Evolutionary conservation across 2,797 vertebrate species (phyloP).

Genomic region (Trachops cirrhosus): DNA sequence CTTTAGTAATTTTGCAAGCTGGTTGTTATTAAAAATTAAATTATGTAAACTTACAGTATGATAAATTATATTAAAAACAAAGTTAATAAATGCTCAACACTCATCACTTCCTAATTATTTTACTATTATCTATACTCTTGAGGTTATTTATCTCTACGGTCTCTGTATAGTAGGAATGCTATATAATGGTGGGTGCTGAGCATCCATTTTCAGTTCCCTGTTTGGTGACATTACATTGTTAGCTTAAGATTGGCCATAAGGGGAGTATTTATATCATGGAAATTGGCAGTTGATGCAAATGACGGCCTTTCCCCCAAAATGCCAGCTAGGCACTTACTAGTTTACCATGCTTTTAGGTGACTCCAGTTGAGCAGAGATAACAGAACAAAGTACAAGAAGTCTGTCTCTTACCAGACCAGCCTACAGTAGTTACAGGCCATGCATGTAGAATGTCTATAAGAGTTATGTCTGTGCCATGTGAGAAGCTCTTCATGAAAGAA

Average conservation of each 20-base stretch:
- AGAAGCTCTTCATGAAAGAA: neutral
- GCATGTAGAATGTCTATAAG: neutral
- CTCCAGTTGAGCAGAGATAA: neutral
- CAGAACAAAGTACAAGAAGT: neutral
- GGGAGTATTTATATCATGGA: neutral
- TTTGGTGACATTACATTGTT: neutral
- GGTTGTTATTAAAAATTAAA: constrained; percentile 41
- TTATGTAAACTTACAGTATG: neutral
- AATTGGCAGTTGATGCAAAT: neutral
- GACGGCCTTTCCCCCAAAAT: neutral
- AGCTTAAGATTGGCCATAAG: neutral
- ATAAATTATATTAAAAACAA: constrained; percentile 15
- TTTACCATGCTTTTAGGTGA: neutral
- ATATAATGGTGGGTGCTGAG: neutral
- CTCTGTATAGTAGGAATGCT: neutral
- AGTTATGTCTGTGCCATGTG: neutral
- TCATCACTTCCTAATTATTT: neutral
- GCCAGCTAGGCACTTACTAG: neutral
- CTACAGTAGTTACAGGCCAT: neutral
- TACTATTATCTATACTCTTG: neutral
- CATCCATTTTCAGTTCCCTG: neutral
- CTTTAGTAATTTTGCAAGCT: neutral
- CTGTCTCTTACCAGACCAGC: neutral
- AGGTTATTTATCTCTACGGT: neutral
- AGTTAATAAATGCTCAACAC: neutral